phyloP scores from a whole-genome alignment of 2,113 vertebrate species.

The Brienomyrus brachyistius region DNA sequence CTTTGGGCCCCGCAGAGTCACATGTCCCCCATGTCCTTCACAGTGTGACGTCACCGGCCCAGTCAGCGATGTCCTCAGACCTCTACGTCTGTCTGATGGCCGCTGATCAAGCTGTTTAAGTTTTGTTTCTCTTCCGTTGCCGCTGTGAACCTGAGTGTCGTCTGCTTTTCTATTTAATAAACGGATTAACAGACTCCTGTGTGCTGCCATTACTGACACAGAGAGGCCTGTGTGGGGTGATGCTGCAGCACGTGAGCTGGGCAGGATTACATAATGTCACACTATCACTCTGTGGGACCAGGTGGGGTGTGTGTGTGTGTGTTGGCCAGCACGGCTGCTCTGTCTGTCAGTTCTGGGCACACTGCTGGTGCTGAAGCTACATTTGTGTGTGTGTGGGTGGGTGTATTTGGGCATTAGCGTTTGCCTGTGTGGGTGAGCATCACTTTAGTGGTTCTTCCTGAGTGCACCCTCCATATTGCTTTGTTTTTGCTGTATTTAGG shows the following conservation, averaged over 20 bases:
- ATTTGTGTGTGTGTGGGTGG: not conserved
- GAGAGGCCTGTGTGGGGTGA: constrained; percentile 6
- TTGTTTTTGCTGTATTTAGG: not conserved
- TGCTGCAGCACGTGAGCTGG: not conserved
- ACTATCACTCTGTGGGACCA: constrained; percentile 26
- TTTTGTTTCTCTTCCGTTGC: constrained; percentile 24
- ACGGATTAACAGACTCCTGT: constrained; percentile 49
- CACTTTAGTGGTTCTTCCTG: not conserved
- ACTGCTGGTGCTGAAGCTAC: not conserved
- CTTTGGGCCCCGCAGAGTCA: not conserved
- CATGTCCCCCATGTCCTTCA: not conserved
- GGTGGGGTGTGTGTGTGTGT: not conserved
- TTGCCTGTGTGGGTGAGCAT: not conserved
- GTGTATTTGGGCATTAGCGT: not conserved
- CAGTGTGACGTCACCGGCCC: not conserved
- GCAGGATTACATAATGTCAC: not conserved
- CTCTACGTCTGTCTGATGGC: constrained; percentile 6
- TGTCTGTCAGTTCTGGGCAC: not conserved
- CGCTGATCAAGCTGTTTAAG: not conserved
- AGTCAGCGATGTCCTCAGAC: not conserved
- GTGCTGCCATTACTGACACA: constrained; percentile 19
- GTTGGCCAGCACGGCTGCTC: not conserved
- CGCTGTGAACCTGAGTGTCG: constrained; percentile 35
- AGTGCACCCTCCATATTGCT: not conserved
- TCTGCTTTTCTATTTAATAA: constrained; percentile 54